A percentile compares a stretch with the other conserved stretches of the same genome.
Conservation (phyloP, 2,113 vertebrate genomes). For the Urocolius indicus region DNA sequence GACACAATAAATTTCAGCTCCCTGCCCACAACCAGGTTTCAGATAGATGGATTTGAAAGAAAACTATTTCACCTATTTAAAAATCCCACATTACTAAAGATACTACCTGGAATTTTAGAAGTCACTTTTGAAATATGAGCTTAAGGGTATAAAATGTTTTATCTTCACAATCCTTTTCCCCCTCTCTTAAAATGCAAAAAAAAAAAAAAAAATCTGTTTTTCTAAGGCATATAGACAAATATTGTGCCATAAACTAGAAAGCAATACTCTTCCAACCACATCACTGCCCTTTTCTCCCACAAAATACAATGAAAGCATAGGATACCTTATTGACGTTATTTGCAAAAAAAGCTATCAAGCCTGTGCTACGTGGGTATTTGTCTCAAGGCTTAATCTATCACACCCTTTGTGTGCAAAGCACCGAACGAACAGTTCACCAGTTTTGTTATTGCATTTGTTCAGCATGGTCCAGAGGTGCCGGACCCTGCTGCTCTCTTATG, state of each 20-base stretch:
- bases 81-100: background rate
- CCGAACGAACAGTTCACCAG: background rate
- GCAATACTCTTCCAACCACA: background rate
- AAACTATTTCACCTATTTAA: background rate
- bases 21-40: background rate
- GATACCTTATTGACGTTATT: background rate
- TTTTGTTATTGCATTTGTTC: conserved; percentile 1
- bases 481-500: background rate
- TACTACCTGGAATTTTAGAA: background rate
- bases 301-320: background rate
- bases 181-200: background rate
- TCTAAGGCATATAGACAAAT: background rate
- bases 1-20: background rate
- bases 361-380: background rate
- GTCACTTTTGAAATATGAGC: background rate
- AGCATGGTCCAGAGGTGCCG: background rate
- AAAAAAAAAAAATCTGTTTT: background rate
- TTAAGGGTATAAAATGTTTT: background rate
- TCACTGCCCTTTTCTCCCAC: background rate
- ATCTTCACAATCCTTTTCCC: background rate
- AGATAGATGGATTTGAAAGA: background rate
- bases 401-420: background rate
- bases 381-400: background rate
- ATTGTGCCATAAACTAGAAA: background rate
- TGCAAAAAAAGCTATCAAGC: background rate